Base-by-base conservation (phyloP, 2,113 vertebrate species). In the Ranitomeya variabilis region DNA sequence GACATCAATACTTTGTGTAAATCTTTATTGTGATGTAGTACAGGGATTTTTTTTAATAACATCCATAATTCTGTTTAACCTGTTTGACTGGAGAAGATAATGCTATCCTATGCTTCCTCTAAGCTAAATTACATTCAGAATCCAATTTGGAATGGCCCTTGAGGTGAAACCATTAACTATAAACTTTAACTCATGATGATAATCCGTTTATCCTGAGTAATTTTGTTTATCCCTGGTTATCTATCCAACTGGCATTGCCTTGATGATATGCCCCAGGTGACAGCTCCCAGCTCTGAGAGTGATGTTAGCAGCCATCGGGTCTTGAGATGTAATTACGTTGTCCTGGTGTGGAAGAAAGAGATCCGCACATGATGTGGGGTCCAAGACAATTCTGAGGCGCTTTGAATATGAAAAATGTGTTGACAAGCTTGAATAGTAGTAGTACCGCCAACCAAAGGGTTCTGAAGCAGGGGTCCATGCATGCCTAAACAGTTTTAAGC, bases 131-230 rank as follows among this genome's bases (percentile, higher is more conserved):
- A 76, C 73, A 51, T 52, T 51, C 73, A 52, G 5, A 76, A 76
- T 76, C 18, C 37, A 76, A 76, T 76, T 76, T 76, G 45, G 37
- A 52, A 52, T 52, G 31, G 2, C 73, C 73, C 73, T 76, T 19
- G 73, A 76, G 73, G 73, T 76, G 73, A 76, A 76, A 21, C 73
- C 73, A 76, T 76, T 76, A 51, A 76, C 73, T 52, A 76, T 76
- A 51, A 18, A 45, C 45, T 76, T 45, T 76, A 76, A 19, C 73
- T 76, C 73, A 76, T 76, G 52, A 21, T 52, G 45, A 76, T 76
- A 76, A 76, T 76, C 73, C 51, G 73, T 52, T 76, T 76, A 51
- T 52, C 73, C 11, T 3, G 14, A 74, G 71, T 37, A 51, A 37
- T 7, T 74, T 51, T 76, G 45, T 76, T 76, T 74, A 45, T 45